A percentile compares a stretch with the other conserved stretches of the same genome.
These are phyloP conservation scores for Melanocharis versteri DNA, from an alignment of 2,113 vertebrate genomes.

Conservation along the genomic window DNA sequence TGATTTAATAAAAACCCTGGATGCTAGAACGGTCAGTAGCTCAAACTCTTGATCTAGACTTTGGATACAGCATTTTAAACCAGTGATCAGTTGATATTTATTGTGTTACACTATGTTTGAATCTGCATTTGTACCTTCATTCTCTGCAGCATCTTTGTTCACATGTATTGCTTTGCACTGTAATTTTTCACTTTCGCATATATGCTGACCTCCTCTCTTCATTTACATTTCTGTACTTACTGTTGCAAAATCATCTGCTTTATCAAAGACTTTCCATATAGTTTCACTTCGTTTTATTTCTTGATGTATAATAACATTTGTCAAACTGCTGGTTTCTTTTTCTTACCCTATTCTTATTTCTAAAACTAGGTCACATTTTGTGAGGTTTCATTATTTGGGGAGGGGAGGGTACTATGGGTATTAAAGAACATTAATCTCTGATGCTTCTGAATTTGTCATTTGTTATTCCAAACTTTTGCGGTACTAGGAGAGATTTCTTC, in stretches of 20 bases:
- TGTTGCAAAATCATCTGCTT: background rate
- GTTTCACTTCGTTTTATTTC: background rate
- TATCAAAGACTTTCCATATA: background rate
- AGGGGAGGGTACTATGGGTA: background rate
- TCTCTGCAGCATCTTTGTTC: background rate
- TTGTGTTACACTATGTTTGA: background rate
- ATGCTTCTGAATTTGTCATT: background rate
- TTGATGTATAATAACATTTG: background rate
- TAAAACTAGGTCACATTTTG: background rate
- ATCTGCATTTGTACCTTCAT: background rate
- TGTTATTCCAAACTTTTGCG: background rate
- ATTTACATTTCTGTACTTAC: background rate
- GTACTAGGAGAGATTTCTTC: background rate
- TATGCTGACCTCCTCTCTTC: background rate
- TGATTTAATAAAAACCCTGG: background rate
- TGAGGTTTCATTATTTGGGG: background rate
- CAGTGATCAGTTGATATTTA: background rate
- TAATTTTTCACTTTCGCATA: background rate
- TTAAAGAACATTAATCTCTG: background rate
- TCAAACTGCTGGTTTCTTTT: background rate
- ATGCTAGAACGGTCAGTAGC: background rate
- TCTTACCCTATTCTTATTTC: background rate
- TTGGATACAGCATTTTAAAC: background rate
- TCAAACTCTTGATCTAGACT: background rate
- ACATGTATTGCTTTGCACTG: background rate